Base-by-base conservation (phyloP, 2,797 vertebrate genomes). In the Spheniscus humboldti region DNA sequence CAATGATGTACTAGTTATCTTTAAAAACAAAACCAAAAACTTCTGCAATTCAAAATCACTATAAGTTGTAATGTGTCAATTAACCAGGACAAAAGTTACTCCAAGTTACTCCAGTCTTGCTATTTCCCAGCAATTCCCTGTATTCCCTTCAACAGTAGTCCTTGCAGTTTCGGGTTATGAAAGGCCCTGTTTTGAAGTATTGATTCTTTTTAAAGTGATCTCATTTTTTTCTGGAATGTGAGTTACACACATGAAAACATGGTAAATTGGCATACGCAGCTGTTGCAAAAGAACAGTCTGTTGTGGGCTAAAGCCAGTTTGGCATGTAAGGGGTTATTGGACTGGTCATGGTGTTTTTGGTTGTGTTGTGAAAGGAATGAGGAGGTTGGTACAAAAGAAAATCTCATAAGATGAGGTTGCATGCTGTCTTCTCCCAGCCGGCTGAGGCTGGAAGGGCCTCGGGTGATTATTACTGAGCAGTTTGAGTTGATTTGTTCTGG, bases 401-500 rank as follows among this genome's bases (percentile, higher is more conserved):
- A 71, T 77, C 68, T 80, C n/a, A 0, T 45, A n/a, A 52, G 35
- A 53, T 39, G 43, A 79, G 10, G 50, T 18, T 66, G 24, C 5
- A 2, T 63, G 47, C 80, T 76, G 35, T 41, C 74, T 84, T 89
- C 74, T 86, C 55, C 69, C 71, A 82, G 67, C 63, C 69, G 47
- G 39, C 59, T 78, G 59, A 71, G 30, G 47, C 83, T 94, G 59
- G 69, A 86, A 92, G 33, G 37, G 66, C 74, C 88, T 93, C 6
- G 0, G 45, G 91, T 74, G 48, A 74, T 92, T 88, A 90, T 80
- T 83, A 86, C 72, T 41, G 81, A 88, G 64, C 59, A 95, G 53
- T 92, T 85, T 90, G 81, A 86, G 64, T 68, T 83, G 84, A 92
- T 93, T 94, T 92, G 56, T 94, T 92, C 89, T 83, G 56, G 37